phyloP scores from a whole-genome alignment of 1,140 invertebrate genomes.

The Dreissena polymorpha region DNA sequence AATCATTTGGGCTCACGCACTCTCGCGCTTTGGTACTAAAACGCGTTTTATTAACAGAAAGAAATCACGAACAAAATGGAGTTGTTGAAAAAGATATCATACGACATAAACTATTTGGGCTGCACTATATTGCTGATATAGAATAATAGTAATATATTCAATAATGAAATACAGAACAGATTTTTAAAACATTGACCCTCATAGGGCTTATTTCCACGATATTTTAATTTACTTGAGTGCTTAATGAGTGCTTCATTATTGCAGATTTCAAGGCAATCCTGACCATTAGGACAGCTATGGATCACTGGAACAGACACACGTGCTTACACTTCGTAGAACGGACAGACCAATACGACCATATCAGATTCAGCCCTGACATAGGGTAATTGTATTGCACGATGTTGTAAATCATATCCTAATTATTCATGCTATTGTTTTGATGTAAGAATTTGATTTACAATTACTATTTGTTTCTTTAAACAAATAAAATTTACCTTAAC shows the following conservation, averaged over 20 bases:
- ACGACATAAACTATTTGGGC: not conserved
- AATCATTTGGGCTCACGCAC: too few relatives aligned
- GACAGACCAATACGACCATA: slow-evolving; percentile 3
- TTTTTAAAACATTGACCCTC: not conserved
- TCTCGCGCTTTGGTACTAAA: not conserved
- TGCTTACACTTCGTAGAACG: slow-evolving; percentile 61
- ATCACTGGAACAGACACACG: slow-evolving; percentile 64
- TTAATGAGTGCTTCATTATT: not conserved
- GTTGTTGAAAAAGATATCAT: not conserved
- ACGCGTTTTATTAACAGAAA: not conserved
- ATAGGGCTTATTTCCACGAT: too few relatives aligned
- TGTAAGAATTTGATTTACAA: too few relatives aligned
- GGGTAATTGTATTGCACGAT: too few relatives aligned
- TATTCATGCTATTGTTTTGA: too few relatives aligned
- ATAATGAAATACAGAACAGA: not conserved
- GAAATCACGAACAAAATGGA: not conserved
- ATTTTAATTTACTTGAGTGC: not conserved
- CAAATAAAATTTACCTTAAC: too few relatives aligned
- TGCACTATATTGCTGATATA: not conserved
- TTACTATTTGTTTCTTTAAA: too few relatives aligned
- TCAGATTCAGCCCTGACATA: slow-evolving; percentile 11
- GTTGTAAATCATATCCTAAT: too few relatives aligned
- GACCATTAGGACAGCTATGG: slow-evolving; percentile 47
- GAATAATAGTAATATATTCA: not conserved
- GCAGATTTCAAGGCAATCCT: not conserved